Base-by-base conservation (phyloP, 2,113 vertebrate genomes). In the Aphyosemion australe region DNA sequence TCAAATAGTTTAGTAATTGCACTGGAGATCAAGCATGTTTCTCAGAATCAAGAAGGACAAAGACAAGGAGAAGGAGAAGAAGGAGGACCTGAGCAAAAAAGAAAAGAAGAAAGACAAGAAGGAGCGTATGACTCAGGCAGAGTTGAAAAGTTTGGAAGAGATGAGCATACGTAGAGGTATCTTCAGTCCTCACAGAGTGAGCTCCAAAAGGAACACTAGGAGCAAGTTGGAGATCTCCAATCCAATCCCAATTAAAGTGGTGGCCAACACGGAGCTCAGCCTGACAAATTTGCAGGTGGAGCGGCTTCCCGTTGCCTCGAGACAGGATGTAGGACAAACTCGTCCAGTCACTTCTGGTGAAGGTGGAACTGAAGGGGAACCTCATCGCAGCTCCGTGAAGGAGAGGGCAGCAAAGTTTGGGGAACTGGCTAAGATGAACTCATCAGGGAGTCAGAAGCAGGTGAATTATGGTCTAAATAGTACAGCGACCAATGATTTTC, bases 101-200 rank as follows among this genome's bases (percentile, higher is more conserved):
- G 96, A 97, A 66, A 97, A 95, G 86, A 96, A 95, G 69, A 98
- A 96, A 74, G 96, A 97, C 32, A 98, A 98, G 73, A 97, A 98
- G 78, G 97, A 98, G 60, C 90, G 95, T 3, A 99, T 98, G 97
- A 98, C 97, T 0, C 94, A 94, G 0, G 95, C 95, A 0, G 97
- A 99, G 84, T 91, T 99, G 37, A 94, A 91, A 81, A 99, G 95
- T 75, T 83, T 99, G 79, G 97, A 99, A 72, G 97, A 99, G 93
- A 97, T 99, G 89, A 94, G 97, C 50, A 70, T 97, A 71, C 92
- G 97, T 8, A 87, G 97, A 2, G 96, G 97, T 61, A 96, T 99
- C 84, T 99, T 99, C 90, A 85, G 95, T 78, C 91, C 97, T 66
- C 95, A 94, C 79, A 94, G 97, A 12, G 92, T 95, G 5, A 91